A percentile compares a stretch with the other conserved stretches of the same genome.
Evolutionary conservation across 2,113 vertebrate species (phyloP).

Genomic region (Apus apus): DNA sequence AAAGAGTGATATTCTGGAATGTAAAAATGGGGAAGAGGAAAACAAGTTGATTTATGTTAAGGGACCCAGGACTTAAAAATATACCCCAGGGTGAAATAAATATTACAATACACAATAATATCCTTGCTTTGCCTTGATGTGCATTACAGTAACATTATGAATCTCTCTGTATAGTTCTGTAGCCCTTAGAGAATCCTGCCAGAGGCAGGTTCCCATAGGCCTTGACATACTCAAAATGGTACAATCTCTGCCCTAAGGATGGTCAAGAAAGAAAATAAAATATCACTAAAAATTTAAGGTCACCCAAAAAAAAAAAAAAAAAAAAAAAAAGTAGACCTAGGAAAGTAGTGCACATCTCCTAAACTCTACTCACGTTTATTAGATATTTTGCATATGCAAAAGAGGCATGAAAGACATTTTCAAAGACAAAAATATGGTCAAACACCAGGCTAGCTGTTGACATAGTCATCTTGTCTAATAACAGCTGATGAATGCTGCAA

Average conservation of each 20-base stretch:
- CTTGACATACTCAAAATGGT: not conserved
- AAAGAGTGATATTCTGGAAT: conserved; percentile 21
- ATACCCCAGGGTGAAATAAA: conserved; percentile 50
- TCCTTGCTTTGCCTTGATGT: conserved; percentile 17
- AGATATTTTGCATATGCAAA: not conserved
- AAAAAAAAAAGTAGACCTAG: not conserved
- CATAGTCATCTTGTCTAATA: conserved; percentile 29
- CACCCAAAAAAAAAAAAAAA: not conserved
- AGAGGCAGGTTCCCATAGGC: fast-evolving
- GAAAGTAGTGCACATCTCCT: not conserved
- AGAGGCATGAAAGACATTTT: not conserved
- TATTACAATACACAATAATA: conserved; percentile 51
- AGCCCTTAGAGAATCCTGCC: not conserved
- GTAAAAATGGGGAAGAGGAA: not conserved
- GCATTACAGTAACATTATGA: not conserved
- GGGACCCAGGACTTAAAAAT: conserved; percentile 23
- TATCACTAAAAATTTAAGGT: not conserved
- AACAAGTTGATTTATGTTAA: conserved; percentile 50
- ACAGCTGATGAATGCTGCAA: not conserved
- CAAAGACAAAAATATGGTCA: not conserved
- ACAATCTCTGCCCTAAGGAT: not conserved
- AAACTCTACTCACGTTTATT: not conserved
- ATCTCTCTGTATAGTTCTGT: not conserved
- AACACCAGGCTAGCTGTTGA: conserved; percentile 51
- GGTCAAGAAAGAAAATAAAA: not conserved